phyloP scores from a whole-genome alignment of 2,797 vertebrate species.

The Acanthurus tractus region DNA sequence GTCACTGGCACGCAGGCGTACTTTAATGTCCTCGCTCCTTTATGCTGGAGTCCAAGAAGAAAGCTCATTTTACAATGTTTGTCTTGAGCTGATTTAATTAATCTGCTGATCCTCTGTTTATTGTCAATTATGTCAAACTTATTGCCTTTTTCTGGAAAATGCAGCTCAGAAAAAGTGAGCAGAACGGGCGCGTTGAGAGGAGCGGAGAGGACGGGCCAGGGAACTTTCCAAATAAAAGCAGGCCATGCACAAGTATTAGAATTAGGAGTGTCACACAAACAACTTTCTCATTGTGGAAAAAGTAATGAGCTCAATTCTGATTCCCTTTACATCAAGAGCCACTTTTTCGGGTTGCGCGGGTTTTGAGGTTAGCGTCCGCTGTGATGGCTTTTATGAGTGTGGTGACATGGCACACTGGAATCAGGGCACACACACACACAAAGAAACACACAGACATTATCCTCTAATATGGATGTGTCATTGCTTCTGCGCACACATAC shows the following conservation, averaged over 20 bases:
- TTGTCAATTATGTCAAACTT: constrained; percentile 67
- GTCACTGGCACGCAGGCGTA: constrained; percentile 5
- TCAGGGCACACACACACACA: neutral
- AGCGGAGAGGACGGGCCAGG: constrained; percentile 60
- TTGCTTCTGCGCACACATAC: constrained; percentile 21
- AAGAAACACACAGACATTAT: constrained; percentile 24
- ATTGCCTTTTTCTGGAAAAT: constrained; percentile 67
- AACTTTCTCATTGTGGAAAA: constrained; percentile 82
- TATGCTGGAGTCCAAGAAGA: constrained; percentile 23
- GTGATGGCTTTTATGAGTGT: constrained; percentile 57
- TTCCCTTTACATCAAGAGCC: constrained; percentile 63
- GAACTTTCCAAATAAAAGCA: constrained; percentile 82
- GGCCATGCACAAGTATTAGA: constrained; percentile 65
- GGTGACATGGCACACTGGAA: constrained; percentile 37
- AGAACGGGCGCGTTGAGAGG: constrained; percentile 40
- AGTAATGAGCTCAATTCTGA: constrained; percentile 70
- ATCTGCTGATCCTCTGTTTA: constrained; percentile 70
- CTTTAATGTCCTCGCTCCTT: constrained; percentile 15
- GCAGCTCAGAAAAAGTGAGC: constrained; percentile 44
- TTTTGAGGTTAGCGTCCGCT: constrained; percentile 61
- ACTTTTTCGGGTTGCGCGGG: constrained; percentile 26
- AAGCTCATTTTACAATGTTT: constrained; percentile 58
- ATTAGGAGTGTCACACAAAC: constrained; percentile 78
- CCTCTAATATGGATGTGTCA: constrained; percentile 21
- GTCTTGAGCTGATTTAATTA: constrained; percentile 62